Conservation (phyloP, 1,140 invertebrate species). For the Atopsyche davidsoni region DNA sequence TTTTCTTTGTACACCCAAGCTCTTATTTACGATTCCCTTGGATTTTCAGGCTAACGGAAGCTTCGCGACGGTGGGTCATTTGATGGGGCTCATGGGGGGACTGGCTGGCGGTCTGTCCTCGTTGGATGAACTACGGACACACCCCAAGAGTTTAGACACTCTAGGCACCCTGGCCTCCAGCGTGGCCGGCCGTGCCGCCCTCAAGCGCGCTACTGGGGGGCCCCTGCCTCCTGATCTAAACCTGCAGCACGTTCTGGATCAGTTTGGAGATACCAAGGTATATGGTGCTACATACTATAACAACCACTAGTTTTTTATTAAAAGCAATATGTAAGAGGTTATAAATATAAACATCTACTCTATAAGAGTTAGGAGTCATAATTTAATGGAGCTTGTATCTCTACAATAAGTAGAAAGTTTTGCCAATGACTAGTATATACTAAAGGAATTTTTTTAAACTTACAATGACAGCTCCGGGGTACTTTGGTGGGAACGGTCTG, state of each 20-base stretch:
- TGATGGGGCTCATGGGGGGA: constrained; percentile 43
- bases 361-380: too few relatives aligned
- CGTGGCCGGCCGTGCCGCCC: constrained; percentile 17
- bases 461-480: too few relatives aligned
- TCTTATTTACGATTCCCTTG: constrained; percentile 10
- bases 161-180: constrained; percentile 39
- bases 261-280: constrained; percentile 40
- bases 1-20: not conserved
- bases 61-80: constrained; percentile 50
- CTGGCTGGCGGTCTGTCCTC: constrained; percentile 45
- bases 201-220: not conserved
- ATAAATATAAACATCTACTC: too few relatives aligned
- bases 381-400: too few relatives aligned
- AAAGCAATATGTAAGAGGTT: constrained; percentile 1
- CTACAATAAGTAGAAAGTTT: too few relatives aligned
- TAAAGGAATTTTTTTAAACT: too few relatives aligned
- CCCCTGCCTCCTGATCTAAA: constrained; percentile 31
- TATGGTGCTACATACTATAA: constrained; percentile 1
- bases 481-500: too few relatives aligned
- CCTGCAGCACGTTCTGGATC: constrained; percentile 36
- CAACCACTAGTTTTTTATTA: constrained; percentile 8
- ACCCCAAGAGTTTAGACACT: constrained; percentile 43
- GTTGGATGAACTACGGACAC: constrained; percentile 41
- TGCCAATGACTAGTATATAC: too few relatives aligned
- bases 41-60: constrained; percentile 49